Evolutionary conservation across 2,113 vertebrate genomes (phyloP), one percentile per base, ranked within the genome.

Genomic region (Periophthalmodon schlosseri): DNA sequence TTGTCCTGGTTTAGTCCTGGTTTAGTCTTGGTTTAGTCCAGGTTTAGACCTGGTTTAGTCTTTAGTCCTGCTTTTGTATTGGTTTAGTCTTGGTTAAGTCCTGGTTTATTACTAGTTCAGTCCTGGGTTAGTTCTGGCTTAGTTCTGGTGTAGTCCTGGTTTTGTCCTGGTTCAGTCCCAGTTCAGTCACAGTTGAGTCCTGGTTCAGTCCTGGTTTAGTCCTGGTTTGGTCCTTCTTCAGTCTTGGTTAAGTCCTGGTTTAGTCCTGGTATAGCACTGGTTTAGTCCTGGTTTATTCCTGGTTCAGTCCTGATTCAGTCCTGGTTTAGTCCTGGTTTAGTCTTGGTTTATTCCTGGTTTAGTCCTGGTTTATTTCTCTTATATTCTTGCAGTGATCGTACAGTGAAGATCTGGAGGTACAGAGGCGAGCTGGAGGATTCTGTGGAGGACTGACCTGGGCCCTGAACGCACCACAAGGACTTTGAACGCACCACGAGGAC

Each of bases 381-480:
- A n/a, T 57, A 2, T 57, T 23, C 3, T 28, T 28, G 12, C 57
- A 60, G 57, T 15, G 57, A 60, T 13, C 23, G 57, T 12, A 60
- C 57, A 15, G 57, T 60, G 23, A 60, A 60, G 57, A 60, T 60
- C 23, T 60, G 57, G 57, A 60, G 57, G 13, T 60, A 24, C 57
- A 24, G 23, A 28, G 57, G 57, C 24, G 57, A 60, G 11, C 57
- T 28, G 57, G 57, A 60, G 23, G 57, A 60, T 5, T 23, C 57
- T 14, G 23, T 13, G 57, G 57, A 60, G 12, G 57, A 60, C 57
- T 60, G 57, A 60, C 23, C 57, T 5, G 4, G 52, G 20, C 18
- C 52, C 3, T 56, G 23, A 58, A 14, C 9, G n/a, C 54, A n/a
- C 11, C n/a, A 2, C 14, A 3, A 50, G 14, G 49, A 50, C 15